Evolutionary conservation across 2,888 invertebrate genomes (phyloP).

Genomic region (Agelastica alni): DNA sequence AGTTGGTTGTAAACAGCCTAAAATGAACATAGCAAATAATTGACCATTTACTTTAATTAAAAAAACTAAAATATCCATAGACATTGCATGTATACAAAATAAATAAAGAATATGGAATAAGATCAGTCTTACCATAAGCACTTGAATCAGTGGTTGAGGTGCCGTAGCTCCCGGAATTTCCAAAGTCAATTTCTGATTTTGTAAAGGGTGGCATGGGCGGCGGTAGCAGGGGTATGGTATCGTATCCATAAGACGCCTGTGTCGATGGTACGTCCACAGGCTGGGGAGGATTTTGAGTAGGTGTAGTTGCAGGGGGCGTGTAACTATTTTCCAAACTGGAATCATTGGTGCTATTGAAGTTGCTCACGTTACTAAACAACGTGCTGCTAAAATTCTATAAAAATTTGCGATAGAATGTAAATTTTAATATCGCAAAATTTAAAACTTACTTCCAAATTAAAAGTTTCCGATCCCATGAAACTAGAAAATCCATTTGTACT

Average conservation of each 20-base stretch:
- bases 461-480: conserved; percentile 68
- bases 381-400: conserved; percentile 42
- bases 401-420: too few species aligned
- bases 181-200: conserved; percentile 37
- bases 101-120: too few species aligned
- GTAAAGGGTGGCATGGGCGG: conserved; percentile 59
- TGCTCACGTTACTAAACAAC: conserved; percentile 17
- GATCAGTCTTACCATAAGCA: conserved; percentile 34
- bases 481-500: conserved; percentile 64
- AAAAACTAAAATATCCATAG: too few species aligned
- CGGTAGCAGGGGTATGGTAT: conserved; percentile 62
- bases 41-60: too few species aligned
- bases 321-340: conserved; percentile 29
- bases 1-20: too few species aligned
- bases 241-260: conserved; percentile 30
- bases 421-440: too few species aligned
- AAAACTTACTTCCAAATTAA: conserved; percentile 57
- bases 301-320: conserved; percentile 48
- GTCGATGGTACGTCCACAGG: conserved; percentile 38
- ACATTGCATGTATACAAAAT: too few species aligned
- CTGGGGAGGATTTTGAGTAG: conserved; percentile 51
- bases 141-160: conserved; percentile 16
- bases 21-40: too few species aligned
- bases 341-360: conserved; percentile 18
- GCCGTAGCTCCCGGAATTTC: conserved; percentile 24